Percentiles rank a stretch among this genome's conserved stretches.
Conservation (phyloP, 2,113 vertebrate genomes). For the Cebus imitator region DNA sequence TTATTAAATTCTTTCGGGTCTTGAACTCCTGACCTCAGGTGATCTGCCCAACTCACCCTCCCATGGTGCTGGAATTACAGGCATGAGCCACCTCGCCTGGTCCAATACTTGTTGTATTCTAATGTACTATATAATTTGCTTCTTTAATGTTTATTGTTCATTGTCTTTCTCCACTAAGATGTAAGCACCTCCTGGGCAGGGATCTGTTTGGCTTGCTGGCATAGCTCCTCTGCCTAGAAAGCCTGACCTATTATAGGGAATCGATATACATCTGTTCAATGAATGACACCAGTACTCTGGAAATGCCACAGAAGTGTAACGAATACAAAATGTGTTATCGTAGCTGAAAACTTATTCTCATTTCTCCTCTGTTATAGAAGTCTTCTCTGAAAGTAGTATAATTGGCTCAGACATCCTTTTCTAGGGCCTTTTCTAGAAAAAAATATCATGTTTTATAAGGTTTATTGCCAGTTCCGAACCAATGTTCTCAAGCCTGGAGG, state of each 20-base stretch:
- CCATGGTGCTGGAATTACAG: too few relatives aligned
- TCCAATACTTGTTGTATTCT: background rate
- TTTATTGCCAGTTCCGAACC: constrained; percentile 1
- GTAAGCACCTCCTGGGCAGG: background rate
- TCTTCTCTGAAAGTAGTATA: background rate
- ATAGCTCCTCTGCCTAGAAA: background rate
- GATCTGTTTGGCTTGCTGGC: background rate
- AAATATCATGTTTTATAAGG: background rate
- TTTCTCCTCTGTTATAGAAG: constrained; percentile 39
- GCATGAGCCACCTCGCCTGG: too few relatives aligned
- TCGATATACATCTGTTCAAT: background rate
- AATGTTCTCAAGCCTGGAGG: background rate
- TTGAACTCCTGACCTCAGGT: too few relatives aligned
- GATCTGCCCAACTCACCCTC: too few relatives aligned
- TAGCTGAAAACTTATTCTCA: background rate
- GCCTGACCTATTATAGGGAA: background rate
- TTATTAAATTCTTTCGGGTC: too few relatives aligned
- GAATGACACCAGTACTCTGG: background rate
- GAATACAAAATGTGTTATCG: constrained; percentile 31
- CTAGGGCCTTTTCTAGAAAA: background rate
- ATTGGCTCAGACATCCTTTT: background rate
- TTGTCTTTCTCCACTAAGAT: background rate
- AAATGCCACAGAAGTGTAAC: background rate
- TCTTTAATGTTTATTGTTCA: background rate
- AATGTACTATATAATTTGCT: background rate